These are phyloP conservation scores for Isurus oxyrinchus DNA, from an alignment of 2,113 vertebrate species.

Conservation along the genomic window DNA sequence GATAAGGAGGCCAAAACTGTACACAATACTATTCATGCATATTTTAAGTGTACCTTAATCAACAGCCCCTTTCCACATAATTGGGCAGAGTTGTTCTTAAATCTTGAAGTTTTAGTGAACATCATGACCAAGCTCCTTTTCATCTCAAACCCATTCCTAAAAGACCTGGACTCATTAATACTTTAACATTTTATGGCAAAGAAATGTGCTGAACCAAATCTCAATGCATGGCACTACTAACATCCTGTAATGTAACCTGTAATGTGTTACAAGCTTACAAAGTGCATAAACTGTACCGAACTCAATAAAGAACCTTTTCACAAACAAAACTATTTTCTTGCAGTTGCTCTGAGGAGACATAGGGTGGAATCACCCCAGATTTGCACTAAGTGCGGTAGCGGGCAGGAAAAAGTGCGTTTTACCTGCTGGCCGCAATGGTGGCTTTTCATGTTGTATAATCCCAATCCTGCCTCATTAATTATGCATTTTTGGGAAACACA, in stretches of 20 bases:
- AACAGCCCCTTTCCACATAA: not conserved
- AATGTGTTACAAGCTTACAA: not conserved
- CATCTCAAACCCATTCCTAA: not conserved
- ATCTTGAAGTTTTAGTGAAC: not conserved
- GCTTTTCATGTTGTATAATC: no score
- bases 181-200: not conserved
- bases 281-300: not conserved
- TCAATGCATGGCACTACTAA: not conserved
- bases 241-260: not conserved
- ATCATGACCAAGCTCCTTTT: not conserved
- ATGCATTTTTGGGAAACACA: no score
- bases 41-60: not conserved
- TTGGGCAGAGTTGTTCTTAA: not conserved
- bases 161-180: not conserved
- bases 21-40: not conserved
- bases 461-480: no score
- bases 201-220: not conserved
- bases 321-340: not conserved
- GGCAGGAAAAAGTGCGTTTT: no score
- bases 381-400: no score
- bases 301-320: not conserved
- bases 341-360: not conserved
- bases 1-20: no score
- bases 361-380: no score
- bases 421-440: no score